Evolutionary conservation across 2,113 vertebrate species (phyloP), one percentile per base, ranked within the genome.

Genomic region (Esox niger): DNA sequence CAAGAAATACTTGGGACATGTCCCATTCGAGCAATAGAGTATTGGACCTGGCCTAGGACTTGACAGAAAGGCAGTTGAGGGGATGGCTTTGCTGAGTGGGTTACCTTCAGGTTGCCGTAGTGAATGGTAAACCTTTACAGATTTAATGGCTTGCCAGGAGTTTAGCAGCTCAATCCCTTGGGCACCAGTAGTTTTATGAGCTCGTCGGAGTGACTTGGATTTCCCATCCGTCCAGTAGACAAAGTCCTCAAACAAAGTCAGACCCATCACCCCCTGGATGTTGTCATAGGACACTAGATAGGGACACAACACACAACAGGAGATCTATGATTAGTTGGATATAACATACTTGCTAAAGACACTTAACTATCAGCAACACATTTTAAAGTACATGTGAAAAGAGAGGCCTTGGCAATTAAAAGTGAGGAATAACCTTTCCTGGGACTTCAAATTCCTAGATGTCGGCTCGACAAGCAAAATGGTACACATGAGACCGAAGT

Each of bases 151-250:
- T 78, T 98, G 97, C 97, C 96, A 98, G 43, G 97, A 98, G 90
- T 95, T 96, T 75, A 98, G 93, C 74, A 99, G 91, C 60, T 95
- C 93, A 0, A 94, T 88, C 74, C 91, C 94, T 88, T 93, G 90
- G 73, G 91, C 80, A 71, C 96, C 97, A 0, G 93, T 95, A 68
- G 95, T 98, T 92, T 98, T 99, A 90, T 98, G 96, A 73, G 92
- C 96, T 73, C 97, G 95, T 69, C 90, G 95, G 33, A 99, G 92
- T 4, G 97, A 98, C 83, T 98, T 99, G 82, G 95, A 96, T 93
- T 98, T 98, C 71, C 95, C 96, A 1, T 99, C 96, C 31, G 95
- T 98, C 97, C 97, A 99, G 81, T 99, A 99, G 84, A 99, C 87
- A 88, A 96, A 97, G 90, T 99, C 96, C 86, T 98, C 97, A 87